Percentiles rank a stretch among this genome's conserved stretches.
These are phyloP conservation scores for Rambutsinella grinnellia DNA, from an alignment of 2,888 invertebrate species.

Conservation along the genomic window DNA sequence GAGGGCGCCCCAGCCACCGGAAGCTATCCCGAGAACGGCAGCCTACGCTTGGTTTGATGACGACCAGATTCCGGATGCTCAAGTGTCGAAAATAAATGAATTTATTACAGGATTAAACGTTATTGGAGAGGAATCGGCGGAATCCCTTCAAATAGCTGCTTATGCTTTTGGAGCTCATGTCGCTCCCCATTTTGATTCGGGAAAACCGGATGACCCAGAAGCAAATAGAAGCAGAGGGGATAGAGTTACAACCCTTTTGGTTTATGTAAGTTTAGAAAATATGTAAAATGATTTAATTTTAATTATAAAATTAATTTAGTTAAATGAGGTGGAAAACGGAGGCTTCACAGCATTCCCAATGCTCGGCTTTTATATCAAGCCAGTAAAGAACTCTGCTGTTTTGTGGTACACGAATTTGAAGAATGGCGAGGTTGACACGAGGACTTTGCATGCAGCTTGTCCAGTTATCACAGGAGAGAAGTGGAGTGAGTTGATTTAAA, in stretches of 20 bases:
- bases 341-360: slow-evolving; percentile 66
- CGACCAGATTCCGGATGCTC: slow-evolving; percentile 44
- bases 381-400: slow-evolving; percentile 68
- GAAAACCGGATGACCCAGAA: slow-evolving; percentile 43
- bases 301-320: slow-evolving; percentile 34
- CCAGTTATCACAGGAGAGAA: slow-evolving; percentile 68
- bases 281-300: not conserved
- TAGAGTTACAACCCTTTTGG: slow-evolving; percentile 57
- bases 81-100: slow-evolving; percentile 56
- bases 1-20: slow-evolving; percentile 51
- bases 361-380: slow-evolving; percentile 63
- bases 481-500: slow-evolving; percentile 68
- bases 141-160: slow-evolving; percentile 60
- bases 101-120: slow-evolving; percentile 63
- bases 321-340: slow-evolving; percentile 65
- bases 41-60: slow-evolving; percentile 64
- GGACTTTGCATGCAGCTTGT: slow-evolving; percentile 70
- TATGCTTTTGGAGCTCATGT: slow-evolving; percentile 65
- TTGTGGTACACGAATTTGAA: slow-evolving; percentile 70
- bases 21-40: slow-evolving; percentile 60
- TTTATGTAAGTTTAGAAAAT: slow-evolving; percentile 48
- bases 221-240: slow-evolving; percentile 57
- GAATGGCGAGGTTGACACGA: slow-evolving; percentile 69
- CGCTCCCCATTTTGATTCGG: slow-evolving; percentile 62
- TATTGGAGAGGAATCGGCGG: slow-evolving; percentile 53